A percentile compares a stretch with the other conserved stretches of the same genome.
Evolutionary conservation across 2,888 invertebrate species (phyloP).

Genomic region (Gymnocheta viridis): DNA sequence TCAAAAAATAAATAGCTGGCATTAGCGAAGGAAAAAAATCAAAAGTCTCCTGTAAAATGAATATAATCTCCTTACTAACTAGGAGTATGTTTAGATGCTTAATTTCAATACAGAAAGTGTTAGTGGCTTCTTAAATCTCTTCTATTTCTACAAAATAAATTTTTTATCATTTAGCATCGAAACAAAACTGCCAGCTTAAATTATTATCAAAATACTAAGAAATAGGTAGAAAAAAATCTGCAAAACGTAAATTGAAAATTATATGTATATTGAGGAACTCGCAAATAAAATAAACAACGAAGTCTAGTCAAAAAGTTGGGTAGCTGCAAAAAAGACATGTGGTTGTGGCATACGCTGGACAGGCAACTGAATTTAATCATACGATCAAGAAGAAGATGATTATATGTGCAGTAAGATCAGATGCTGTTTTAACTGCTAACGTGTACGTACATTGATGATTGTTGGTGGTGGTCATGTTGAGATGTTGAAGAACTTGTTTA

Average conservation of each 20-base stretch:
- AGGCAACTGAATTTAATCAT: conserved; percentile 53
- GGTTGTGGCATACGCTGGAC: conserved; percentile 16
- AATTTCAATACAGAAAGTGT: no score
- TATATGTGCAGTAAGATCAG: conserved; percentile 20
- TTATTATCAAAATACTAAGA: conserved; percentile 62
- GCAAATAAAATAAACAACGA: conserved; percentile 17
- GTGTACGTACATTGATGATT: conserved; percentile 26
- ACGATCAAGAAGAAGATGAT: conserved; percentile 55
- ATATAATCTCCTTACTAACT: no score
- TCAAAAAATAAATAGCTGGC: no score
- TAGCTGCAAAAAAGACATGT: conserved; percentile 47
- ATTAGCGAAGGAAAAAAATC: no score
- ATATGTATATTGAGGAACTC: conserved; percentile 5
- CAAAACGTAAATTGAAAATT: conserved; percentile 32
- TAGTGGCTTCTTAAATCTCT: not conserved
- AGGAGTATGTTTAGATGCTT: no score
- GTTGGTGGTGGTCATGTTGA: conserved; percentile 64
- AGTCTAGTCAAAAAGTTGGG: conserved; percentile 33
- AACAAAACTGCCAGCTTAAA: conserved; percentile 57
- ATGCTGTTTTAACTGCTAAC: conserved; percentile 10
- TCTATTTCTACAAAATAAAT: not conserved
- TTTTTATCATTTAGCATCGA: conserved; percentile 16
- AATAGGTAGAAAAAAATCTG: conserved; percentile 14
- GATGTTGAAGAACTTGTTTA: conserved; percentile 68
- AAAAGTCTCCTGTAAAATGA: no score